Base-by-base conservation (phyloP, 2,888 invertebrate genomes). In the Toxonevra muliebris region DNA sequence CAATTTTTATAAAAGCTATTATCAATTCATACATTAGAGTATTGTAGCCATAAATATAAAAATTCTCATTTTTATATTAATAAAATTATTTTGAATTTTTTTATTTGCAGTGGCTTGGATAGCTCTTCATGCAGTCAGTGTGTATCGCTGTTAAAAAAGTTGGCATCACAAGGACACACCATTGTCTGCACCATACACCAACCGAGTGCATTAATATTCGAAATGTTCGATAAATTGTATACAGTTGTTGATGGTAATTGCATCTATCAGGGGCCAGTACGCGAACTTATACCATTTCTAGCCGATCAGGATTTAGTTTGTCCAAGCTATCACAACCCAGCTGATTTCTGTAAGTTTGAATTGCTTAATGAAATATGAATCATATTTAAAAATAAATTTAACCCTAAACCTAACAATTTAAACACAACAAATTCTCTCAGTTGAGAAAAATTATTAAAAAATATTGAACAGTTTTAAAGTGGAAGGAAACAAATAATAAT, bases 161-260 rank as follows among this genome's bases (percentile, higher is more conserved):
- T 97, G 62, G 95, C 96, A 0, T 88, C 90, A 59, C 95, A 94
- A 73, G 96, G 95, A 1, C 88, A 96, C 59, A 96, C 96, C 0
- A 89, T 97, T 7, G 89, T 97, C 60, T 96, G 96, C 74, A 97
- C 96, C 19, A 95, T 97, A 73, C 97, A 97, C 83, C 97, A 97
- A 83, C 97, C 97, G 0, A 95, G 95, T 72, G 96, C 97, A 0
- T 87, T 95, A 73, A 87, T 96, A 60, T 96, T 97, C 80, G 95
- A 96, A 85, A 95, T 94, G 89, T 96, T 97, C 77, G 96, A 97
- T 82, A 89, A 93, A 75, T 87, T 97, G 7, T 96, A 96, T 83
- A 92, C 95, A 64, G 87, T 97, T 15, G 90, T 94, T 0, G 89
- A 88, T 53, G 97, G 97, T 2, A 89, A 90, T 68, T 95, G 94